Percentiles rank a stretch among this genome's conserved stretches.
Conservation (phyloP, 2,888 invertebrate species). For the Asteroscopus sphinx region DNA sequence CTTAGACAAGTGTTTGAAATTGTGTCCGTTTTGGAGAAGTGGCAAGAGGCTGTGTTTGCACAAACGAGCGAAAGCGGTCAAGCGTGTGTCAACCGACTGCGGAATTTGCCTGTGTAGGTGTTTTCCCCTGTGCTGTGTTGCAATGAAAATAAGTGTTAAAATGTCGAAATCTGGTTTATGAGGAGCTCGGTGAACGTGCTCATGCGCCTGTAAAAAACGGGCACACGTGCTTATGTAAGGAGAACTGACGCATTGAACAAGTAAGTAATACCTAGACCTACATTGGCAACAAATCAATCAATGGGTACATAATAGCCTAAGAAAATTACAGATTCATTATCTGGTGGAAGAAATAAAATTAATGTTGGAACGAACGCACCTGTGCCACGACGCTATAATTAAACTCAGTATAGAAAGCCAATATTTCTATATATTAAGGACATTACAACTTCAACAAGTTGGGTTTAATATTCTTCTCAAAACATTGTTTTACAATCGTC, state of each 20-base stretch:
- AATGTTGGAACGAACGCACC: background rate
- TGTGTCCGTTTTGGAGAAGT: slow-evolving; percentile 48
- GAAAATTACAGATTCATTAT: slow-evolving; percentile 21
- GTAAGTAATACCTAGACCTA: slow-evolving; percentile 73
- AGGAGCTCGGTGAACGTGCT: slow-evolving; percentile 79
- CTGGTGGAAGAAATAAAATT: slow-evolving; percentile 2
- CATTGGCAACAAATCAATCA: slow-evolving; percentile 38
- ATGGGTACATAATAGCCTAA: slow-evolving; percentile 24
- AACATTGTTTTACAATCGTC: too few species aligned
- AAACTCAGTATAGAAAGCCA: background rate
- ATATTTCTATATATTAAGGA: too few species aligned
- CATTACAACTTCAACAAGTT: too few species aligned
- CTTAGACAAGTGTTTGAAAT: slow-evolving; percentile 52
- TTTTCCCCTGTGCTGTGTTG: slow-evolving; percentile 82
- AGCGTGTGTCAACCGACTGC: slow-evolving; percentile 71
- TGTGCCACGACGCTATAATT: background rate
- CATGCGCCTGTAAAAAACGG: slow-evolving; percentile 79
- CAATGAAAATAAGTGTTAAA: slow-evolving; percentile 87
- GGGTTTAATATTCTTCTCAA: too few species aligned
- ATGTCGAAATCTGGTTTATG: slow-evolving; percentile 86
- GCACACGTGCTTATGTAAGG: slow-evolving; percentile 86
- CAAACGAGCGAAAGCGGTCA: slow-evolving; percentile 83
- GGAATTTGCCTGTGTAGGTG: slow-evolving; percentile 82
- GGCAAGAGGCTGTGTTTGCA: slow-evolving; percentile 72
- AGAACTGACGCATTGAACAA: slow-evolving; percentile 74